Conservation (phyloP, 2,113 vertebrate species). For the Dromas ardeola region DNA sequence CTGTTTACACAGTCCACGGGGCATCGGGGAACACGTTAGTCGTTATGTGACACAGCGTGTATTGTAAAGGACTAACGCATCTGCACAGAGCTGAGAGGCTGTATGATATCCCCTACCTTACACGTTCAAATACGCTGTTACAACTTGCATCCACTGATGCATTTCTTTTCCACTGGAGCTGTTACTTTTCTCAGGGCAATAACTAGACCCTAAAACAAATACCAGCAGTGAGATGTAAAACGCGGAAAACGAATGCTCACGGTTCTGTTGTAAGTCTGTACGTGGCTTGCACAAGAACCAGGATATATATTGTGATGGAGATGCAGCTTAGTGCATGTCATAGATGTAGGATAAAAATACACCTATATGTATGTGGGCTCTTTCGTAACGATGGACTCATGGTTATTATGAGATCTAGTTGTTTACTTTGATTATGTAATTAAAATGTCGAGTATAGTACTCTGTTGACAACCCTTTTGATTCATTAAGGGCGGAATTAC, state of each 20-base stretch:
- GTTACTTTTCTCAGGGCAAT: not conserved
- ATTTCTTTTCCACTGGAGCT: not conserved
- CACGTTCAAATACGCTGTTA: fast-evolving
- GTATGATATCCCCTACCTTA: fast-evolving
- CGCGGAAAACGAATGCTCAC: not conserved
- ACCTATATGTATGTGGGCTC: fast-evolving
- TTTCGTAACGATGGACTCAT: not conserved
- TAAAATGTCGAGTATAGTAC: too few relatives aligned
- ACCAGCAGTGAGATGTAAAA: not conserved
- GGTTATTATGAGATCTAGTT: not conserved
- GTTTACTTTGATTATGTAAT: fast-evolving
- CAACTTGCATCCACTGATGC: not conserved
- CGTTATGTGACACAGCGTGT: fast-evolving
- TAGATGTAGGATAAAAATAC: not conserved
- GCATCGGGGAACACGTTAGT: fast-evolving
- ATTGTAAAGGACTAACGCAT: not conserved
- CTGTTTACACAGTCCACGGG: not conserved
- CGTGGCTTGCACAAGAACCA: fast-evolving
- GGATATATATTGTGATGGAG: not conserved
- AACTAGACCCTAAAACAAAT: not conserved
- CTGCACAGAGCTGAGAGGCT: not conserved
- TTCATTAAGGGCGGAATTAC: not conserved
- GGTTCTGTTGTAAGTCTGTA: not conserved
- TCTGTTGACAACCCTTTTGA: not conserved
- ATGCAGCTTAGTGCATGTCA: not conserved